Conservation (phyloP, 2,888 invertebrate genomes). For the Acronicta psi region DNA sequence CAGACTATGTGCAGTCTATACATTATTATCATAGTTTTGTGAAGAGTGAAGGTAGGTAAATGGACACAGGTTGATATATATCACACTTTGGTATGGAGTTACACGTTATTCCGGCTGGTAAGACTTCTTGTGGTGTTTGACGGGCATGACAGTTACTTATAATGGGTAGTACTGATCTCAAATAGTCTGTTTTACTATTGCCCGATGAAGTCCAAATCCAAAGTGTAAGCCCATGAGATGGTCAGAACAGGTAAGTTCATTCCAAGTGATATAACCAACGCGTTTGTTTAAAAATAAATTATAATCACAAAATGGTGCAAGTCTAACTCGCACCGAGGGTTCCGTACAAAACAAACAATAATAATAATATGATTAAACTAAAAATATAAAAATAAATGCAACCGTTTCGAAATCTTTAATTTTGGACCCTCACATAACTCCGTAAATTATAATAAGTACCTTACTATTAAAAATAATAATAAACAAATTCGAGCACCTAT, state of each 20-base stretch:
- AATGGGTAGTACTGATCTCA: too few relatives aligned
- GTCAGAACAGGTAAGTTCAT: not conserved
- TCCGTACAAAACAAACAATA: slow-evolving; percentile 32
- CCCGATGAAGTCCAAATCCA: not conserved
- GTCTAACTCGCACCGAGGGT: slow-evolving; percentile 21
- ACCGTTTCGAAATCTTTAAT: slow-evolving; percentile 47
- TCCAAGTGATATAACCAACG: slow-evolving; percentile 7
- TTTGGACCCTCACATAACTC: slow-evolving; percentile 47
- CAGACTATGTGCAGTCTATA: slow-evolving; percentile 68
- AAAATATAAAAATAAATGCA: slow-evolving; percentile 44
- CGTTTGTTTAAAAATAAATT: slow-evolving; percentile 10
- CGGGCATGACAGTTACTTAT: too few relatives aligned
- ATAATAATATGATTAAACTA: not conserved
- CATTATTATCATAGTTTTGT: slow-evolving; percentile 26
- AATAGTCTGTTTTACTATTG: not conserved
- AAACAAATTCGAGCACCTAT: slow-evolving; percentile 27
- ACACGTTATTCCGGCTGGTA: too few relatives aligned
- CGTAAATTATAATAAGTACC: slow-evolving; percentile 8
- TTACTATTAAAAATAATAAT: slow-evolving; percentile 1
- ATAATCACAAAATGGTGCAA: slow-evolving; percentile 25
- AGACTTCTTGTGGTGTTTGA: too few relatives aligned
- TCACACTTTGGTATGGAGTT: slow-evolving; percentile 8
- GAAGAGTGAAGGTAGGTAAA: slow-evolving; percentile 6
- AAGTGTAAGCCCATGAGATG: not conserved
- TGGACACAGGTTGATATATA: slow-evolving; percentile 1